Evolutionary conservation across 1,140 invertebrate species (phyloP).

Genomic region (Penaeus japonicus): DNA sequence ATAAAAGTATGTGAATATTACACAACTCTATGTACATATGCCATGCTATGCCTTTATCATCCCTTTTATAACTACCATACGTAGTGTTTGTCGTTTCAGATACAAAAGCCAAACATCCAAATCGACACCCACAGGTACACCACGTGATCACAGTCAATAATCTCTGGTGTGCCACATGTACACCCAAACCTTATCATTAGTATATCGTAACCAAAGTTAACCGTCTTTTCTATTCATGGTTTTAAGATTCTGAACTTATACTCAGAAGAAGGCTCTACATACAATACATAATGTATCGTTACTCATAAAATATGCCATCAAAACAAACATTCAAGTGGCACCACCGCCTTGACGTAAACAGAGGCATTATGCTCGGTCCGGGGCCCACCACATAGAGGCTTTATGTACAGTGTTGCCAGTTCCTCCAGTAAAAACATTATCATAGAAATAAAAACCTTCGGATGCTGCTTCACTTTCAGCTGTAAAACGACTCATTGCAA

Average conservation of each 20-base stretch:
- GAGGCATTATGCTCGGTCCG: slow-evolving; percentile 23
- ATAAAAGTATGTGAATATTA: too few species aligned
- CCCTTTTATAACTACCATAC: too few species aligned
- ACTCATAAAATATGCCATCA: background rate
- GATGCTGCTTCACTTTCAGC: background rate
- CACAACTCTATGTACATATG: too few species aligned
- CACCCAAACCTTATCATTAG: background rate
- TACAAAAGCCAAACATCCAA: background rate
- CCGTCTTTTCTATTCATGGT: too few species aligned
- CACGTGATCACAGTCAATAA: slow-evolving; percentile 54
- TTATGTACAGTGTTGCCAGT: slow-evolving; percentile 31
- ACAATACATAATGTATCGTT: too few species aligned
- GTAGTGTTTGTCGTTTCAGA: too few species aligned
- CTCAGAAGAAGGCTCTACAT: too few species aligned
- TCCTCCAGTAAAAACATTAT: background rate
- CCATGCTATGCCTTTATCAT: too few species aligned
- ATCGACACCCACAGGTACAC: slow-evolving; percentile 47
- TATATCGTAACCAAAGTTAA: too few species aligned
- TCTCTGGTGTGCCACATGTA: slow-evolving; percentile 30
- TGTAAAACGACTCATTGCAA: background rate
- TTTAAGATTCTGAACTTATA: too few species aligned
- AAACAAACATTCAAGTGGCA: slow-evolving; percentile 44
- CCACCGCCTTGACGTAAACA: slow-evolving; percentile 43
- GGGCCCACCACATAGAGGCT: slow-evolving; percentile 36
- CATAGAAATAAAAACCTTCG: background rate